phyloP scores from a whole-genome alignment of 2,113 vertebrate genomes.

The Pantherophis guttatus region DNA sequence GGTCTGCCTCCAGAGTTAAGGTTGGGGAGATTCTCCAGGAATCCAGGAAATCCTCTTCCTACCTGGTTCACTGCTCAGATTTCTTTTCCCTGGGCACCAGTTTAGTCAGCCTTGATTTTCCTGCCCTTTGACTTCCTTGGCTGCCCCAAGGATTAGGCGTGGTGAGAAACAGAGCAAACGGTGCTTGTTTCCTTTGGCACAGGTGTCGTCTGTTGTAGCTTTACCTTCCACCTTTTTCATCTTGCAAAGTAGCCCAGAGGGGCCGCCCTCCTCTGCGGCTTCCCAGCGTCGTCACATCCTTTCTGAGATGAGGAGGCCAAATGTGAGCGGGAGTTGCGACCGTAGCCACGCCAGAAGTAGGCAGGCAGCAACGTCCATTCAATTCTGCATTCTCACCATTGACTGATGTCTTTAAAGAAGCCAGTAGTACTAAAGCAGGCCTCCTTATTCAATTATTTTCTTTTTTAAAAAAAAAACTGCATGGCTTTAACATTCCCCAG shows the following conservation, averaged over 20 bases:
- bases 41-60: neutral
- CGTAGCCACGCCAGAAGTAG: neutral
- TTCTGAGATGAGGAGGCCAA: neutral
- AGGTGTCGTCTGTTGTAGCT: neutral
- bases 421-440: neutral
- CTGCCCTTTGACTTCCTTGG: neutral
- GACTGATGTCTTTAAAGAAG: neutral
- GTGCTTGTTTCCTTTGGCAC: neutral
- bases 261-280: neutral
- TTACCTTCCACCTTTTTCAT: neutral
- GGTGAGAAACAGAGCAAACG: neutral
- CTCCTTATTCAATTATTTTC: neutral
- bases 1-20: neutral
- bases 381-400: neutral
- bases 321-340: neutral
- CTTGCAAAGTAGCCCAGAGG: neutral
- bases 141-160: neutral
- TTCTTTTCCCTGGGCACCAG: neutral
- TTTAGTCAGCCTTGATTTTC: neutral
- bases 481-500: neutral
- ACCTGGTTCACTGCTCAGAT: neutral
- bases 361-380: neutral
- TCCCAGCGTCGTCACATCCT: too few relatives aligned
- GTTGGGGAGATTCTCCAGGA: too few relatives aligned
- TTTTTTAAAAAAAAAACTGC: neutral